These are phyloP conservation scores for Globicephala melas DNA, from an alignment of 2,113 vertebrate genomes.

Conservation along the genomic window DNA sequence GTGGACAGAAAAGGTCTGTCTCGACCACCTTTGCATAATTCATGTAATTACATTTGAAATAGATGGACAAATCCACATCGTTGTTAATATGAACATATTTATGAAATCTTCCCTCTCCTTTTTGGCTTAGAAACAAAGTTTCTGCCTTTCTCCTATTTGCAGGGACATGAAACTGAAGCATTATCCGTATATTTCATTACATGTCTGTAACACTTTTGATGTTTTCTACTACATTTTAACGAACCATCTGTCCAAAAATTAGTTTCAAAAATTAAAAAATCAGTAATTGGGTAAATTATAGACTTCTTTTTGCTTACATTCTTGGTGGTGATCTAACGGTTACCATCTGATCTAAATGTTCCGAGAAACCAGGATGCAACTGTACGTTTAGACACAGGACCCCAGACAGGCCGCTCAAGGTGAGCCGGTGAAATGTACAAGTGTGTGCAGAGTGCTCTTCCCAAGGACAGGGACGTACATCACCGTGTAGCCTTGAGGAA, in stretches of 20 bases:
- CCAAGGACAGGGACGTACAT: not conserved
- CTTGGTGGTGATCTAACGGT: not conserved
- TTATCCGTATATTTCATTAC: not conserved
- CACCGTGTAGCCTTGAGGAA: not conserved
- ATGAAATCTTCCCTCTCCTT: not conserved
- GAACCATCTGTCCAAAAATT: constrained; percentile 54
- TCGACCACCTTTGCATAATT: not conserved
- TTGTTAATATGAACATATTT: not conserved
- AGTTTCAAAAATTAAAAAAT: constrained; percentile 29
- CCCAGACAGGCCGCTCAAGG: no score
- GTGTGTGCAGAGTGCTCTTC: fast-evolving
- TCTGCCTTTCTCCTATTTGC: not conserved
- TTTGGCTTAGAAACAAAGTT: not conserved
- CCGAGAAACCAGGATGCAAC: not conserved
- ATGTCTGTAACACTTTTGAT: constrained; percentile 2
- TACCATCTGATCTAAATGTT: not conserved
- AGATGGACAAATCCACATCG: not conserved
- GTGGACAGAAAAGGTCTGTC: not conserved
- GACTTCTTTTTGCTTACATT: not conserved
- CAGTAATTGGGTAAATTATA: not conserved
- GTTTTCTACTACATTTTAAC: constrained; percentile 46
- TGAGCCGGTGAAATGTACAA: fast-evolving
- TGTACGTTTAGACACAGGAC: fast-evolving
- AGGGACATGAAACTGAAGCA: not conserved
- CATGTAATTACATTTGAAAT: not conserved